phyloP scores from a whole-genome alignment of 2,113 vertebrate genomes.

The Nibea albiflora region DNA sequence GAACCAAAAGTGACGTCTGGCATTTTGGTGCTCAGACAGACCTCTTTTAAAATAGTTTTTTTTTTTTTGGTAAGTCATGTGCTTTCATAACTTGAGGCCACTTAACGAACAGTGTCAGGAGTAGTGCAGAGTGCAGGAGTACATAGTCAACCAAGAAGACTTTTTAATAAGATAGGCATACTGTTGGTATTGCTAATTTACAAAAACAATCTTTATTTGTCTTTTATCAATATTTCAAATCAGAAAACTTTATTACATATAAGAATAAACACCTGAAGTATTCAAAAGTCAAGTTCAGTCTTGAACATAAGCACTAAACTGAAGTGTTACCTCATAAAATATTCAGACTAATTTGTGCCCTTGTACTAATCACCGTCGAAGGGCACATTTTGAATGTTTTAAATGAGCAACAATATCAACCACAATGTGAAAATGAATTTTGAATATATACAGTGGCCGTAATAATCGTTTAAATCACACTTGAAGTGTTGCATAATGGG shows the following conservation, averaged over 20 bases:
- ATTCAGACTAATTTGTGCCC: background rate
- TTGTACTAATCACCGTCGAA: background rate
- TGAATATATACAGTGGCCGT: background rate
- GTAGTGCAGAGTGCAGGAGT: background rate
- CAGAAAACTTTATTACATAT: background rate
- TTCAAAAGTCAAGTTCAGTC: background rate
- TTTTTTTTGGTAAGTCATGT: background rate
- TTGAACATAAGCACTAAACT: background rate
- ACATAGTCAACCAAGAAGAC: background rate
- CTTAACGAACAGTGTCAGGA: background rate
- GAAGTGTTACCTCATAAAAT: background rate
- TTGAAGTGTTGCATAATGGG: constrained; percentile 54
- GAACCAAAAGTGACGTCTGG: constrained; percentile 46
- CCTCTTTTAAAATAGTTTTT: background rate
- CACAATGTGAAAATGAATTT: background rate
- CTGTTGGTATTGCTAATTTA: background rate
- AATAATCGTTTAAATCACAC: constrained; percentile 45
- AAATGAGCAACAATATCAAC: constrained; percentile 5
- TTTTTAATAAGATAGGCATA: too few species aligned
- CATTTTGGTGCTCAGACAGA: constrained; percentile 47
- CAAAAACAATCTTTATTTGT: background rate
- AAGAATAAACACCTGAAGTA: background rate
- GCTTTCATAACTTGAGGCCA: constrained; percentile 15
- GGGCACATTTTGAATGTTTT: background rate
- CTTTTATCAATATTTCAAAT: background rate